A percentile compares a stretch with the other conserved stretches of the same genome.
Evolutionary conservation across 2,797 vertebrate species (phyloP).

Genomic region (Xyrichtys novacula): DNA sequence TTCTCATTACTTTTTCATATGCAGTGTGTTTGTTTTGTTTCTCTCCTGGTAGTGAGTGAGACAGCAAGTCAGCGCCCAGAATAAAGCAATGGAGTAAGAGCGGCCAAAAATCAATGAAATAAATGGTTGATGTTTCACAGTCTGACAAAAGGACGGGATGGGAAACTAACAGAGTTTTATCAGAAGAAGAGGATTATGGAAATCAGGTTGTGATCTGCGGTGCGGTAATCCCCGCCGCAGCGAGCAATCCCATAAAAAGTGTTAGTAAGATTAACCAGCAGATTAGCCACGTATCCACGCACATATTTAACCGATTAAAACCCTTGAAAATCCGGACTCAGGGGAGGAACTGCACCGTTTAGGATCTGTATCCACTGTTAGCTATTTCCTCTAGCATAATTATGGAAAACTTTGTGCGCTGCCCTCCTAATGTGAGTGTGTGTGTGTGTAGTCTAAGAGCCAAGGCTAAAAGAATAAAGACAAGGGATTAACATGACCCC

Average conservation of each 20-base stretch:
- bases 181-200: slow-evolving; percentile 82
- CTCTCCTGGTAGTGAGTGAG: not conserved
- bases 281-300: slow-evolving; percentile 81
- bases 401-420: slow-evolving; percentile 47
- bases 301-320: slow-evolving; percentile 83
- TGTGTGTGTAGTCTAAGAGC: slow-evolving; percentile 32
- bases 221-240: slow-evolving; percentile 74
- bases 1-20: not conserved
- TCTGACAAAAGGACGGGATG: slow-evolving; percentile 61
- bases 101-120: slow-evolving; percentile 37
- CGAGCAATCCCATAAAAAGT: slow-evolving; percentile 83
- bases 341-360: slow-evolving; percentile 61
- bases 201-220: slow-evolving; percentile 81
- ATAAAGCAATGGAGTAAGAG: slow-evolving; percentile 18
- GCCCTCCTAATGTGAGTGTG: not conserved
- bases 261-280: slow-evolving; percentile 82
- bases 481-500: slow-evolving; percentile 52
- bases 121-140: slow-evolving; percentile 56
- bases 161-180: slow-evolving; percentile 74
- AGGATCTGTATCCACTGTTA: slow-evolving; percentile 58
- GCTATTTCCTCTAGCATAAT: slow-evolving; percentile 64
- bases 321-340: slow-evolving; percentile 72
- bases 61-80: not conserved
- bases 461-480: slow-evolving; percentile 44
- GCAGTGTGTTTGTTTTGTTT: slow-evolving; percentile 3